Evolutionary conservation across 2,797 vertebrate species (phyloP).

Genomic region (Gymnoscopelus microlampas): DNA sequence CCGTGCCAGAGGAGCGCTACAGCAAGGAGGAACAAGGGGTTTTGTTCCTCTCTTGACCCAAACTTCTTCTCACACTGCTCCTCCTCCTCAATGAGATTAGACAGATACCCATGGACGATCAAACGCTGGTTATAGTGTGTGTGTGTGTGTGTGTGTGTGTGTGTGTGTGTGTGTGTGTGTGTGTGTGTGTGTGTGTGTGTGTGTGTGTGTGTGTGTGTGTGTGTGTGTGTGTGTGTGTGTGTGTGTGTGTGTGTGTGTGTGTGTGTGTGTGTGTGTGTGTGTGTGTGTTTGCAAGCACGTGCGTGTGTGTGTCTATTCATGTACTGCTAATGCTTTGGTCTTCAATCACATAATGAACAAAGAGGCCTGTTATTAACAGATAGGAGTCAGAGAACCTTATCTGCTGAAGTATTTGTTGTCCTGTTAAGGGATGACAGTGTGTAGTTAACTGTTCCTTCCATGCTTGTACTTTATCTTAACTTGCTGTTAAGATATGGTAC

Average conservation of each 20-base stretch:
- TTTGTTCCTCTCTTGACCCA: constrained; percentile 62
- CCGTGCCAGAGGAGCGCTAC: constrained; percentile 57
- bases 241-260: constrained; percentile 15
- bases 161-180: constrained; percentile 10
- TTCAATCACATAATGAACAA: constrained; percentile 6
- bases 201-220: constrained; percentile 6
- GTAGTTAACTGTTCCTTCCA: constrained; percentile 27
- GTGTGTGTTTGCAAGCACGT: not conserved
- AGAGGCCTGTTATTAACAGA: constrained; percentile 12
- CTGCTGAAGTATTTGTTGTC: constrained; percentile 14
- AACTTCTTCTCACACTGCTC: constrained; percentile 29
- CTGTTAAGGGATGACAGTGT: constrained; percentile 5
- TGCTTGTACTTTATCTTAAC: not conserved
- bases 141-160: constrained; percentile 17
- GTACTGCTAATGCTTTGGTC: not conserved
- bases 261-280: constrained; percentile 11
- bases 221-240: constrained; percentile 15
- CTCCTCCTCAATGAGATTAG: constrained; percentile 28
- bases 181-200: constrained; percentile 9
- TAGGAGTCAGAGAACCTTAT: constrained; percentile 11
- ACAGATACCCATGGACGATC: constrained; percentile 13
- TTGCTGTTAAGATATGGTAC: too few species aligned
- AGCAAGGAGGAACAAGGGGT: constrained; percentile 64
- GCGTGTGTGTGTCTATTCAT: not conserved
- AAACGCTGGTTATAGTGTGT: not conserved